Conservation (phyloP, 2,888 invertebrate genomes). For the Aethes cnicana region DNA sequence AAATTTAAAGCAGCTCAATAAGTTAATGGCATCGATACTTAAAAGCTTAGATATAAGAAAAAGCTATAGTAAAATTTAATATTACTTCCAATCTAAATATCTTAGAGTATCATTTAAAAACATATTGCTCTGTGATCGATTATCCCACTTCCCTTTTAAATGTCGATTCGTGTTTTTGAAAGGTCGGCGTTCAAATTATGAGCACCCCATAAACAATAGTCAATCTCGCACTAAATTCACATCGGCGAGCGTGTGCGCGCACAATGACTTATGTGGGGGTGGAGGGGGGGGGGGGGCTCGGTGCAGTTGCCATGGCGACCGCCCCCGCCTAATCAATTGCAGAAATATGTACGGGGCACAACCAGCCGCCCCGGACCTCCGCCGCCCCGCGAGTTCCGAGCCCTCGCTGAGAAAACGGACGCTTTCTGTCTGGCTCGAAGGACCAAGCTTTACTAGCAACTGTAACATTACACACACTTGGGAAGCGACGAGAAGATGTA, state of each 20-base stretch:
- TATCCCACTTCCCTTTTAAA: no score
- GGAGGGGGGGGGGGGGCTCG: slow-evolving; percentile 39
- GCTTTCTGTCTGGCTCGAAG: slow-evolving; percentile 38
- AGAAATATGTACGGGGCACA: slow-evolving; percentile 75
- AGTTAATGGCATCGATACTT: no score
- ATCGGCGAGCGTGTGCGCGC: slow-evolving; percentile 30
- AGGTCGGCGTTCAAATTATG: slow-evolving; percentile 2
- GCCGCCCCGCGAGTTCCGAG: slow-evolving; percentile 39
- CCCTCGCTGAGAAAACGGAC: slow-evolving; percentile 33
- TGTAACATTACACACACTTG: slow-evolving; percentile 59
- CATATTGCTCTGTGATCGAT: no score
- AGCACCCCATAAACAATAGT: slow-evolving; percentile 1
- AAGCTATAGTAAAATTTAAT: no score
- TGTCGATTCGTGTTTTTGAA: no score
- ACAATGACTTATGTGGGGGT: slow-evolving; percentile 46
- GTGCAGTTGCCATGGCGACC: slow-evolving; percentile 70
- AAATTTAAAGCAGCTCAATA: no score
- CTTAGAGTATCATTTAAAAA: no score
- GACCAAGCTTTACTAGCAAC: slow-evolving; percentile 48
- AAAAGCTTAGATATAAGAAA: no score
- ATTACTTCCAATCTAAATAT: no score
- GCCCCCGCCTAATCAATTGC: slow-evolving; percentile 83
- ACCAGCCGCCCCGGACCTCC: slow-evolving; percentile 48
- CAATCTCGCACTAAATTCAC: not conserved
- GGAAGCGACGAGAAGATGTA: slow-evolving; percentile 70